Base-by-base conservation (phyloP, 2,888 invertebrate species). In the Sesamia inferens region DNA sequence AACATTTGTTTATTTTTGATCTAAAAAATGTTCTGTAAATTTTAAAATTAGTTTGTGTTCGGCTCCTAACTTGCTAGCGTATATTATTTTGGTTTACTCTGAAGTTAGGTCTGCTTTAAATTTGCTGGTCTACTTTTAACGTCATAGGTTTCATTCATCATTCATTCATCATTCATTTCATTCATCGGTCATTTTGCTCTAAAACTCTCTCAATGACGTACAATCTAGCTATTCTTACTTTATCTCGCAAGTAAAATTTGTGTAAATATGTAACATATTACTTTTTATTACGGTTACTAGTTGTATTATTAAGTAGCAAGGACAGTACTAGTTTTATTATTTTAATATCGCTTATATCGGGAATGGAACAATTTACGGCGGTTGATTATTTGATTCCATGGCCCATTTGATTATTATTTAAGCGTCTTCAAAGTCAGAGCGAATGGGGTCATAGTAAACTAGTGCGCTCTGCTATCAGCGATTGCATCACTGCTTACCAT, bases 71-170 rank as follows among this genome's bases (percentile, higher is more conserved):
- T 51, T 47, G 39, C 8, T 64, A 24, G 48, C n/a, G n/a, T 48
- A 58, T 7, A 55, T 68, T 14, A 11, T 42, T 57, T 64, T 51
- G 51, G 59, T 51, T 63, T n/a, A 54, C 39, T 47, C 22, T 64
- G 22, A 71, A 73, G 66, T 66, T 62, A 61, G 42, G 19, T 44
- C 59, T 71, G 3, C 59, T 76, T 76, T 39, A 69, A 81, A 69
- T 71, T 83, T 31, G 11, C 31, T 31, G 31, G 31, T 31, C 31
- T 31, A 3, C 31, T 31, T 39, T 44, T 61, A 61, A 68, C 66
- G 47, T 44, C 3, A 22, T 31, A 73, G 74, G 63, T 74, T n/a
- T n/a, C n/a, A n/a, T n/a, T n/a, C n/a, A n/a, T n/a, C n/a, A n/a
- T n/a, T n/a, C n/a, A n/a, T n/a, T n/a, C n/a, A n/a, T n/a, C n/a